phyloP scores from a whole-genome alignment of 2,113 vertebrate species.

The Osmerus eperlanus region DNA sequence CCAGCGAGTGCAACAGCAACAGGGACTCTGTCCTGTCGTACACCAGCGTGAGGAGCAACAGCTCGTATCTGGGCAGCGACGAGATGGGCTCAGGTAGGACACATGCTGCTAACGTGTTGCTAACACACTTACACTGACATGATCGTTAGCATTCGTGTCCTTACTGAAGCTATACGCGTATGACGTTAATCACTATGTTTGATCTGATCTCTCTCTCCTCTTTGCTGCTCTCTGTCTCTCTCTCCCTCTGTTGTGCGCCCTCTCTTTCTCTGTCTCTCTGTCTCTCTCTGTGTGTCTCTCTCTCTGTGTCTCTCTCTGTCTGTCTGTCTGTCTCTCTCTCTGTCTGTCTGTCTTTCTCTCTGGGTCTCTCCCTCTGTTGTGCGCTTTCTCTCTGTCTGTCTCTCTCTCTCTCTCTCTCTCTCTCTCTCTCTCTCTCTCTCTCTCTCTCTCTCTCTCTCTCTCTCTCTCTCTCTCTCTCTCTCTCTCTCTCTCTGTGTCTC shows the following conservation, averaged over 20 bases:
- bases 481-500: neutral
- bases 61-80: constrained; percentile 95
- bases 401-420: neutral
- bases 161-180: neutral
- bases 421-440: neutral
- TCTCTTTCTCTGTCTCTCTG: neutral
- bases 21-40: constrained; percentile 95
- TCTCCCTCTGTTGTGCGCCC: neutral
- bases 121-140: neutral
- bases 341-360: neutral
- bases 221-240: neutral
- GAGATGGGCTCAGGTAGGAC: constrained; percentile 97
- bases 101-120: neutral
- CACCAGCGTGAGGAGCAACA: constrained; percentile 94
- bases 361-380: neutral
- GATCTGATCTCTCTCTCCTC: neutral
- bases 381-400: neutral
- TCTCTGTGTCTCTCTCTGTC: neutral
- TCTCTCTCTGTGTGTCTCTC: neutral
- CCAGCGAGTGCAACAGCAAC: constrained; percentile 97
- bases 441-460: neutral
- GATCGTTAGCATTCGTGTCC: neutral
- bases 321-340: neutral
- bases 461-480: neutral
- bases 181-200: neutral